phyloP scores from a whole-genome alignment of 2,888 invertebrate species.

The Drosophila buzzatii region DNA sequence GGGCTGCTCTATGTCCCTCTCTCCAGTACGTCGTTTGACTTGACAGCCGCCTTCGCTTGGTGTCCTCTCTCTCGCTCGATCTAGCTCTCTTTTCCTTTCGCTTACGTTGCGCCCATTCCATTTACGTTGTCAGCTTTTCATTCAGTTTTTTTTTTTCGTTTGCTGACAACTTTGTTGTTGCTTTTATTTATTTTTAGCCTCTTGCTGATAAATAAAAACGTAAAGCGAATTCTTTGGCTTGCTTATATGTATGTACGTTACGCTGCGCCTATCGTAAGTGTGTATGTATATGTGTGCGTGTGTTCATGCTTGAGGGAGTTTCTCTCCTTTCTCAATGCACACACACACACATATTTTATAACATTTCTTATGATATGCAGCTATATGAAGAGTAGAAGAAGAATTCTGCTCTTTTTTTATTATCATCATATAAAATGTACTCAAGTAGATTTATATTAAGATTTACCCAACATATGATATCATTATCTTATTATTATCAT shows the following conservation, averaged over 20 bases:
- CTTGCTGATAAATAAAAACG: constrained; percentile 42
- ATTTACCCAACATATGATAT: background rate
- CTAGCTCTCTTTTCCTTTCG: constrained; percentile 2
- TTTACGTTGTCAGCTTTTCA: constrained; percentile 45
- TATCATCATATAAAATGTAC: background rate
- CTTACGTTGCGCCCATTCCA: constrained; percentile 23
- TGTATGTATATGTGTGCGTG: constrained; percentile 4
- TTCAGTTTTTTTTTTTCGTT: constrained; percentile 44
- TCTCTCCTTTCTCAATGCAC: constrained; percentile 1
- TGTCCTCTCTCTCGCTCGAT: background rate
- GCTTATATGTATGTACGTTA: constrained; percentile 4
- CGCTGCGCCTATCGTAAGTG: constrained; percentile 23
- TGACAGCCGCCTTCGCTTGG: constrained; percentile 22
- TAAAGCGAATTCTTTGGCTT: constrained; percentile 33
- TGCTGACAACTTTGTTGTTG: constrained; percentile 33
- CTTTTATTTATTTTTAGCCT: constrained; percentile 45
- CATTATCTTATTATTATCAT: background rate
- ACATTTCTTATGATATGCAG: constrained; percentile 3
- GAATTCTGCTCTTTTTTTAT: background rate
- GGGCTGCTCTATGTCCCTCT: background rate
- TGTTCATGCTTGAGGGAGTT: constrained; percentile 1
- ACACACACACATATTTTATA: background rate
- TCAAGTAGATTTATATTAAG: background rate
- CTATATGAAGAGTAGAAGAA: background rate
- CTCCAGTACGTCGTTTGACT: constrained; percentile 5